Base-by-base conservation (phyloP, 2,888 invertebrate species). In the Trichogramma dendrolimi region DNA sequence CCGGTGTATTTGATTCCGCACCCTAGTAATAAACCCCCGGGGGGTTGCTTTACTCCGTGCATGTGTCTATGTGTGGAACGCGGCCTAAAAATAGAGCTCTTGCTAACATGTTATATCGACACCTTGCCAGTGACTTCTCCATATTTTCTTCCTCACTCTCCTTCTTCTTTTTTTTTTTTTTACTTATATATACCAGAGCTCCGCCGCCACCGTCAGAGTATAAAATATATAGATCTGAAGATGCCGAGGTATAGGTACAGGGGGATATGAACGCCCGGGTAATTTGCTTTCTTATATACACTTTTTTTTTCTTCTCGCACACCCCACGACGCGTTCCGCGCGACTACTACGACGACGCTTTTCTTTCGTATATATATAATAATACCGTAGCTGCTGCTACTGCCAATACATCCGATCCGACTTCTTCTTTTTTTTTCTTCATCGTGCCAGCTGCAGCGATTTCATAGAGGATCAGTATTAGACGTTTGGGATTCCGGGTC, bases 1-100 rank as follows among this genome's bases (percentile, higher is more conserved):
- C 79, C 79, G 77, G 77, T 78, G 78, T 78, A 78, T 77, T 79
- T 77, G 78, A 79, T 79, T 79, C 75, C 75, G 3, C 27, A 75
- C 76, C 77, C 77, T 75, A 78, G 78, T 78, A 78, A 78, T 79
- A 79, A 79, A 78, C 76, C 76, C 78, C 75, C 73, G 74, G 75
- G 75, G 76, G 75, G 27, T 73, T 75, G 75, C 70, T 60, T 46
- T 42, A 47, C 44, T 43, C 49, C 52, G 11, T 47, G 42, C 40
- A 8, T 50, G 44, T 55, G 39, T 43, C 39, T 49, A 10, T 64
- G 61, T 27, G 27, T 27, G 27, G 27, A 27, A 27, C 27, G 27
- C 27, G 27, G 27, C 27, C 27, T 27, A 27, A 10, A 46, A 10
- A 10, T 46, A 10, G 8, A 10, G 68, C 66, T 65, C 67, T 67